Conservation (phyloP, 2,113 vertebrate genomes). For the Rousettus leschenaultii region DNA sequence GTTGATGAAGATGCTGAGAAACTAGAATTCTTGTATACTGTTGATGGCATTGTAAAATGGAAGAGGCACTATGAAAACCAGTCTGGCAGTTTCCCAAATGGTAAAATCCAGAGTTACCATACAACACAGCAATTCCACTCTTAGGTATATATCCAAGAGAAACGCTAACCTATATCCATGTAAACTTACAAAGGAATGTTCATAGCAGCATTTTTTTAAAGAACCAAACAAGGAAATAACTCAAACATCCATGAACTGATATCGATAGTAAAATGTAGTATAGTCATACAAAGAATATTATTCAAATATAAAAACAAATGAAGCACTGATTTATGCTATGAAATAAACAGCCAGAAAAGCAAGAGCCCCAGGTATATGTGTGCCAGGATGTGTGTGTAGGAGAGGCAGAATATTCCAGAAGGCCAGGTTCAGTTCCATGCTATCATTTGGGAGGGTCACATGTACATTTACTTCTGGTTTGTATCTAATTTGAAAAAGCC, state of each 20-base stretch:
- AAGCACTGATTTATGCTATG: not conserved
- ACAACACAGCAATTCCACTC: not conserved
- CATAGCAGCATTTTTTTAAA: not conserved
- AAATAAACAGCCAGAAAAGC: not conserved
- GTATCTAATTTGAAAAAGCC: slow-evolving; percentile 19
- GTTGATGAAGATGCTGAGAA: not conserved
- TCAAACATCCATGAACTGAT: not conserved
- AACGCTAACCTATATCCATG: not conserved
- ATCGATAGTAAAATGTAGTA: not conserved
- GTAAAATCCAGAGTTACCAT: not conserved
- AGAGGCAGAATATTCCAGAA: not conserved
- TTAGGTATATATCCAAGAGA: not conserved
- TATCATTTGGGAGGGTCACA: not conserved
- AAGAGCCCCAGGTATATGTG: not conserved
- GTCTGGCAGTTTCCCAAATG: not conserved
- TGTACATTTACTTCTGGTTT: slow-evolving; percentile 38
- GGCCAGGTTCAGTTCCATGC: slow-evolving; percentile 8
- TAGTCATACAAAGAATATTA: not conserved
- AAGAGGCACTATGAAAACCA: not conserved
- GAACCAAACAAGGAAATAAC: not conserved
- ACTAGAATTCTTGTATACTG: not conserved
- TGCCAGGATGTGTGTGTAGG: not conserved
- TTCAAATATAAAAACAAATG: not conserved
- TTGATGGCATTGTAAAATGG: not conserved
- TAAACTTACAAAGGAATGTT: not conserved